Evolutionary conservation across 2,113 vertebrate species (phyloP).

Genomic region (Spea multiplicata): DNA sequence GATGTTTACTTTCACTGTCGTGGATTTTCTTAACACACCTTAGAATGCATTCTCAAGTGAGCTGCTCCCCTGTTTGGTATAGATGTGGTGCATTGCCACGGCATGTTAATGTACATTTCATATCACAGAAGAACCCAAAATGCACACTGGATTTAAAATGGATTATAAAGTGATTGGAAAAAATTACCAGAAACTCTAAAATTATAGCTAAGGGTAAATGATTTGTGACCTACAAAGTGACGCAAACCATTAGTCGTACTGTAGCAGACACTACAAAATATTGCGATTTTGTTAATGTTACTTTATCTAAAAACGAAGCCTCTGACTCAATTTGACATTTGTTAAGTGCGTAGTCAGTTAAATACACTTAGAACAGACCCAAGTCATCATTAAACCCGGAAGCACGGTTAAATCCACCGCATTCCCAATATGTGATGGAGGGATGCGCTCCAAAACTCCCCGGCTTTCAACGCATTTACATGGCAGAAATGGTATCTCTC

Average conservation of each 20-base stretch:
- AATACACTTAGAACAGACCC: conserved; percentile 1
- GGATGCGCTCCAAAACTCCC: background rate
- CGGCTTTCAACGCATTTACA: background rate
- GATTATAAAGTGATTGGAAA: background rate
- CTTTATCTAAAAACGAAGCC: background rate
- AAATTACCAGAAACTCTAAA: background rate
- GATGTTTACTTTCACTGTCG: too few species aligned
- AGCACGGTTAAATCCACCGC: background rate
- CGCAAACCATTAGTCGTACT: background rate
- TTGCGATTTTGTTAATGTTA: background rate
- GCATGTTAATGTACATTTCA: too few species aligned
- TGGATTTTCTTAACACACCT: too few species aligned
- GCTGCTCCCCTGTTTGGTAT: too few species aligned
- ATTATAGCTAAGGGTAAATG: background rate
- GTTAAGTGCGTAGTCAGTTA: background rate
- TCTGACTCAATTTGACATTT: background rate
- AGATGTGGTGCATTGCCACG: too few species aligned
- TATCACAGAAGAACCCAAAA: too few species aligned
- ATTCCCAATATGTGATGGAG: background rate
- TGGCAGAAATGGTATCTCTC: conserved; percentile 9
- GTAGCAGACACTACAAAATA: conserved; percentile 1
- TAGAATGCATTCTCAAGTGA: too few species aligned
- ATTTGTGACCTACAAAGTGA: background rate
- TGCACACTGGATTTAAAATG: background rate
- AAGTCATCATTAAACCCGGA: background rate